Evolutionary conservation across 2,888 invertebrate species (phyloP).

Genomic region (Dicyrtoma fusca): DNA sequence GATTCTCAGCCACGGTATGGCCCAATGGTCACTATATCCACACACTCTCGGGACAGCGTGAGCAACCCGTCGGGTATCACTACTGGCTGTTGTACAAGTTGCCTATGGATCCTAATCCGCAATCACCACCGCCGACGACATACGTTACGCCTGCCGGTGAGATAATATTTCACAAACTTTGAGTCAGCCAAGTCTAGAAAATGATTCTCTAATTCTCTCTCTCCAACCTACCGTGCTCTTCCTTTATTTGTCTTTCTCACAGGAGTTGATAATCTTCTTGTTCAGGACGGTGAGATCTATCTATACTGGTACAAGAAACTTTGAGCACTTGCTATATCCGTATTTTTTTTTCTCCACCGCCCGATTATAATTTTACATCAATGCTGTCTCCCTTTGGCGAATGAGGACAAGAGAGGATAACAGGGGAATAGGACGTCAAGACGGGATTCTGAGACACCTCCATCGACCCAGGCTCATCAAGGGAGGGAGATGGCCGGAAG

Average conservation of each 20-base stretch:
- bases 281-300: constrained; percentile 86
- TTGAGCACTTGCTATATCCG: constrained; percentile 59
- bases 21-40: constrained; percentile 91
- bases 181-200: neutral
- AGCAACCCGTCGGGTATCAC: constrained; percentile 81
- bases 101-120: constrained; percentile 77
- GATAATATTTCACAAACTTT: constrained; percentile 56
- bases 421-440: too few species aligned
- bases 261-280: constrained; percentile 85
- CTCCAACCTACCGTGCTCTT: neutral
- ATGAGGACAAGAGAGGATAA: neutral
- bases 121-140: constrained; percentile 81
- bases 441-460: too few species aligned
- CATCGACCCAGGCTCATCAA: too few species aligned
- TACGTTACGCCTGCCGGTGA: constrained; percentile 84
- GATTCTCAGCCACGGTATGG: constrained; percentile 84
- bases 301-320: constrained; percentile 92
- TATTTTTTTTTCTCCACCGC: neutral
- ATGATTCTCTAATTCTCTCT: neutral
- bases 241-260: constrained; percentile 57
- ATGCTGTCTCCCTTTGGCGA: neutral
- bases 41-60: constrained; percentile 77
- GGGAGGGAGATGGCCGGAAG: too few species aligned
- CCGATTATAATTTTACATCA: neutral
- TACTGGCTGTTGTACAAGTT: constrained; percentile 87